A percentile compares a stretch with the other conserved stretches of the same genome.
Conservation (phyloP, 2,113 vertebrate genomes). For the Chauna torquata region DNA sequence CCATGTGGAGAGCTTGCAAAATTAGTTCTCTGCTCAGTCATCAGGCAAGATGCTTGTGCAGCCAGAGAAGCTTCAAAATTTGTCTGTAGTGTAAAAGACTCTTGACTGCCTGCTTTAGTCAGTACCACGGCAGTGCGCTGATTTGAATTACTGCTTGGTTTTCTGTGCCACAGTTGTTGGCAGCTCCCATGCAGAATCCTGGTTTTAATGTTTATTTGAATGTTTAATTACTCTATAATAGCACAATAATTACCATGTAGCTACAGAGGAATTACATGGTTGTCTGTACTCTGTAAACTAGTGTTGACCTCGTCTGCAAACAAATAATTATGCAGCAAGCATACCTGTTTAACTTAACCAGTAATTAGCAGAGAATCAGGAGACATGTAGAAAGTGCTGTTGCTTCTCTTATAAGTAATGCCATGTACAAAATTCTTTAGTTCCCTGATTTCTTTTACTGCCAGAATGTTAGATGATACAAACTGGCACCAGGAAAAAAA, state of each 20-base stretch:
- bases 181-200: slow-evolving; percentile 31
- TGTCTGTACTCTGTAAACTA: background rate
- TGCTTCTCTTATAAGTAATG: background rate
- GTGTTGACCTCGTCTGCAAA: slow-evolving; percentile 59
- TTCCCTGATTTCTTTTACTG: background rate
- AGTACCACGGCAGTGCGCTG: background rate
- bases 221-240: slow-evolving; percentile 69
- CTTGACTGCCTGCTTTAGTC: background rate
- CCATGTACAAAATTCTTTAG: background rate
- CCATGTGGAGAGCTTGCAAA: background rate
- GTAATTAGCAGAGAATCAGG: slow-evolving; percentile 28
- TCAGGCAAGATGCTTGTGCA: background rate
- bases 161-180: slow-evolving; percentile 3
- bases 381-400: background rate
- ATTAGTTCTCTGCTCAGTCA: background rate
- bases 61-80: background rate
- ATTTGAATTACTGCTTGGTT: background rate
- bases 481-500: background rate
- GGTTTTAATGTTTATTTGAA: slow-evolving; percentile 49
- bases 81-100: background rate
- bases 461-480: accelerated
- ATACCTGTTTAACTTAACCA: slow-evolving; percentile 56
- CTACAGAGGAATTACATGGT: slow-evolving; percentile 25
- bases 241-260: slow-evolving; percentile 54
- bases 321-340: slow-evolving; percentile 29